Evolutionary conservation across 2,797 vertebrate genomes (phyloP), one percentile per base, ranked within the genome.

Genomic region (Hydrophis major): DNA sequence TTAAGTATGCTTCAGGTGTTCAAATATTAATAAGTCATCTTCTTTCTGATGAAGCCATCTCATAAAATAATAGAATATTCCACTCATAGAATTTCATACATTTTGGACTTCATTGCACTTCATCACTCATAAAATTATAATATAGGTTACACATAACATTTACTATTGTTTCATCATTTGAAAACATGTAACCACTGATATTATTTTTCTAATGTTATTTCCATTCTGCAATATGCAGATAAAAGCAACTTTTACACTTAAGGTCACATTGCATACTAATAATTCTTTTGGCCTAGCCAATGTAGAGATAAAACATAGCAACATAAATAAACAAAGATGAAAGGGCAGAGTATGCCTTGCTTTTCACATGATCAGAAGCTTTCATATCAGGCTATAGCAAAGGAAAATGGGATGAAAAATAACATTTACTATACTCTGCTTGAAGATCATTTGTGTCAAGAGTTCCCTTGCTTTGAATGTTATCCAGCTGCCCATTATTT

Each of bases 1-100:
- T n/a, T 50, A 63, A 0, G 0, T n/a, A 59, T 69, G 42, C 57
- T 59, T 28, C 55, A 91, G 37, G 55, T 32, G 22, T 91, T 16
- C 60, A 74, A 3, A 16, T 89, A 20, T 91, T 63, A 69, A 32
- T 25, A 89, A 8, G 91, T 89, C 92, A 86, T 50, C 5, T 3
- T 2, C 27, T 78, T 83, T 47, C 57, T 89, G 57, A 47, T 27
- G 14, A 47, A 89, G 11, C 42, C 59, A 55, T 61, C 5, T 7
- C 37, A 61, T 89, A 61, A 27, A 13, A 61, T 6, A 42, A 22
- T 89, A 27, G 22, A 60, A 13, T 27, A 2, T 89, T 59, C 20
- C 37, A 89, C 6, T 42, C 32, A 88, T 57, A n/a, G 55, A 20
- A 25, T 37, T 37, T 88, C 56, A 42, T 42, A 47, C 37, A 27